Evolutionary conservation across 2,888 invertebrate species (phyloP).

Genomic region (Lapara coniferarum): DNA sequence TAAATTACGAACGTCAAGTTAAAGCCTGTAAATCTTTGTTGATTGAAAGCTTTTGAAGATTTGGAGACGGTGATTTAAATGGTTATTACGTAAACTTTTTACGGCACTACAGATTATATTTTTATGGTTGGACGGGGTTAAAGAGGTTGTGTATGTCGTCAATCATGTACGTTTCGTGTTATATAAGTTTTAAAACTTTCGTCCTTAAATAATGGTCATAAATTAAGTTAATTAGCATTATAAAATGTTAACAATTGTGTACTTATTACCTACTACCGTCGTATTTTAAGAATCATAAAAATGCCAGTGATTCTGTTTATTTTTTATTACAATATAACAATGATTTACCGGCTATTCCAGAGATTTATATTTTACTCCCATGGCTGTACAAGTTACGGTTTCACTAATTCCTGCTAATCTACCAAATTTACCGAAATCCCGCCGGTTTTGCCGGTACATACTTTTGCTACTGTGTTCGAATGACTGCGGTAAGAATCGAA

Average conservation of each 20-base stretch:
- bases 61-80: slow-evolving; percentile 9
- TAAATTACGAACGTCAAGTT: slow-evolving; percentile 36
- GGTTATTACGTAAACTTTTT: slow-evolving; percentile 37
- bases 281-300: too few relatives aligned
- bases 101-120: slow-evolving; percentile 40
- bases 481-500: slow-evolving; percentile 2
- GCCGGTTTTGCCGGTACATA: slow-evolving; percentile 4
- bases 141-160: slow-evolving; percentile 9
- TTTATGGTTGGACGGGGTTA: slow-evolving; percentile 14
- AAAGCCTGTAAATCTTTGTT: slow-evolving; percentile 19
- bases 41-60: slow-evolving; percentile 15
- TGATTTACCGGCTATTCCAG: neutral
- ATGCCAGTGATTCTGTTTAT: neutral
- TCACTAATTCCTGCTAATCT: neutral
- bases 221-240: too few relatives aligned
- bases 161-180: slow-evolving; percentile 10
- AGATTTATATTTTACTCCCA: neutral
- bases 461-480: neutral
- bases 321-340: neutral
- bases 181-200: neutral
- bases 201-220: neutral
- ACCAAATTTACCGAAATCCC: neutral
- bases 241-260: too few relatives aligned
- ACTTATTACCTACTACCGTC: too few relatives aligned
- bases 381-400: neutral